Conservation (phyloP, 2,888 invertebrate species). For the Aethes cnicana region DNA sequence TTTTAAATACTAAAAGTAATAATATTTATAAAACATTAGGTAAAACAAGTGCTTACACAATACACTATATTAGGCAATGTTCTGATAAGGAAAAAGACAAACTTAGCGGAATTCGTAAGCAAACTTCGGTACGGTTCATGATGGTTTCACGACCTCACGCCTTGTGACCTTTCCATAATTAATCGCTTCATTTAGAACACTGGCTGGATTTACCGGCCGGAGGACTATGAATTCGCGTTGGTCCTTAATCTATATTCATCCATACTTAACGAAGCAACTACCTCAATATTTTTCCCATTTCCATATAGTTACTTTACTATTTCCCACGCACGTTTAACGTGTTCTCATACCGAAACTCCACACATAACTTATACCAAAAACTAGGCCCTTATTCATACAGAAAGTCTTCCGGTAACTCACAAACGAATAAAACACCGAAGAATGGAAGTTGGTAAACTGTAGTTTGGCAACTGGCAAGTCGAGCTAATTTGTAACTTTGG, state of each 20-base stretch:
- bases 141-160: no score
- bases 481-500: slow-evolving; percentile 19
- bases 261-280: slow-evolving; percentile 12
- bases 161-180: no score
- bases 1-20: no score
- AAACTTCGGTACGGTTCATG: no score
- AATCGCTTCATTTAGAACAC: no score
- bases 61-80: no score
- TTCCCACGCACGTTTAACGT: slow-evolving; percentile 10
- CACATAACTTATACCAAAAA: slow-evolving; percentile 22
- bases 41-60: no score
- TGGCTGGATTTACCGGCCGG: neutral
- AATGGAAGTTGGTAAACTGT: slow-evolving; percentile 23
- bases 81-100: no score
- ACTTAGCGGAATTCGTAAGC: no score
- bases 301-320: neutral
- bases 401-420: slow-evolving; percentile 19
- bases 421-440: slow-evolving; percentile 16
- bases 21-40: no score
- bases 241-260: slow-evolving; percentile 1
- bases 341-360: slow-evolving; percentile 20
- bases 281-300: neutral
- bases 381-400: slow-evolving; percentile 22
- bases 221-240: neutral
- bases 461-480: slow-evolving; percentile 20